Conservation (phyloP, 2,888 invertebrate species). For the Norana najaformis region DNA sequence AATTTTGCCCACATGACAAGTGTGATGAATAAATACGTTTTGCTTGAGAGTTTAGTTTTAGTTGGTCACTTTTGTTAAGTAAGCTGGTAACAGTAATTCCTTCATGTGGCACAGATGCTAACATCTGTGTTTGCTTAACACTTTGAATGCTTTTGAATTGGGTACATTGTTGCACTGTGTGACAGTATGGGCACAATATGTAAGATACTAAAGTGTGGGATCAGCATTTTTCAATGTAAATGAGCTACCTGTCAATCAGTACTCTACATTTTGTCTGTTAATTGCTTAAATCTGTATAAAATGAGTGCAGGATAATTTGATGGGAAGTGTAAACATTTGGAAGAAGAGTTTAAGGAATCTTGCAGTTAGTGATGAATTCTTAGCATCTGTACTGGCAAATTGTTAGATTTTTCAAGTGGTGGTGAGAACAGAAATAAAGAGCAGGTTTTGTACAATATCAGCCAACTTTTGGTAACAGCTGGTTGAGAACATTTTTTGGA, state of each 20-base stretch:
- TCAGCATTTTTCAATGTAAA: neutral
- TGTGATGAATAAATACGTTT: neutral
- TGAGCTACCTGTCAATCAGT: neutral
- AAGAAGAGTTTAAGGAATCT: neutral
- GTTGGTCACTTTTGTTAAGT: neutral
- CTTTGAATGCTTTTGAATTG: neutral
- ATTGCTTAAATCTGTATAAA: neutral
- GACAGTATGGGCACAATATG: neutral
- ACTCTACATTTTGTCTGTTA: neutral
- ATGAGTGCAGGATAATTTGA: neutral
- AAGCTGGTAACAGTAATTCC: neutral
- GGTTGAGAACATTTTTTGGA: no score
- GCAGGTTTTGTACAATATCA: no score
- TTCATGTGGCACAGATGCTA: neutral
- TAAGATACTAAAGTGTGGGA: neutral
- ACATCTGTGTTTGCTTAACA: no score
- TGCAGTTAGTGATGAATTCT: no score
- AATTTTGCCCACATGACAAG: neutral
- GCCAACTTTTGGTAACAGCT: no score
- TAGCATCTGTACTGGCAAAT: no score
- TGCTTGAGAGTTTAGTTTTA: neutral
- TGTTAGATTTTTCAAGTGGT: no score
- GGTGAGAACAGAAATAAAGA: no score
- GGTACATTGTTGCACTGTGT: neutral
- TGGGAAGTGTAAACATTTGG: neutral